Conservation (phyloP, 2,888 invertebrate genomes). For the Anodontia alba region DNA sequence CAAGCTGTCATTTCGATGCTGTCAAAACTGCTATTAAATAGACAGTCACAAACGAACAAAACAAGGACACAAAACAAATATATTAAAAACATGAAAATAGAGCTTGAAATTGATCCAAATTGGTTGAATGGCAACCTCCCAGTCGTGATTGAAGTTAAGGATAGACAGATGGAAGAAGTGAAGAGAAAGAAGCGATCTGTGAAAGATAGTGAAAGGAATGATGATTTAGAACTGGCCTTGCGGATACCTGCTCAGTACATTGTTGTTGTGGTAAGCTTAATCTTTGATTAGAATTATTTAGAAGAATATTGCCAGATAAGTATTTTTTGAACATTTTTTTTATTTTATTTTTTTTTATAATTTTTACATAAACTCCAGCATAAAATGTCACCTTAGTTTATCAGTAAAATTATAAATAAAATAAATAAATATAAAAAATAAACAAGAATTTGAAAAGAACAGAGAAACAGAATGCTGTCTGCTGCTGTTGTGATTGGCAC, state of each 20-base stretch:
- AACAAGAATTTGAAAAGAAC: no score
- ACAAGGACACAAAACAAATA: not conserved
- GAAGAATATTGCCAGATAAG: no score
- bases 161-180: constrained; percentile 12
- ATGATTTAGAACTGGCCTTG: constrained; percentile 24
- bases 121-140: not conserved
- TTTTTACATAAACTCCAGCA: no score
- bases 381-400: no score
- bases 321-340: no score
- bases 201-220: not conserved
- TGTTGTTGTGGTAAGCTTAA: constrained; percentile 56
- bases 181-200: not conserved
- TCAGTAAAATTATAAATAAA: no score
- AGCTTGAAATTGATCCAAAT: constrained; percentile 24
- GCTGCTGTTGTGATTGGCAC: no score
- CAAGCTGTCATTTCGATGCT: constrained; percentile 25
- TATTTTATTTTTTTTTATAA: no score
- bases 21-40: constrained; percentile 25
- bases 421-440: no score
- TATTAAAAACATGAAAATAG: constrained; percentile 7
- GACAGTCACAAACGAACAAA: constrained; percentile 10
- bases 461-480: no score
- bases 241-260: constrained; percentile 56
- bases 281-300: no score
- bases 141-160: not conserved